Percentiles rank a stretch among this genome's conserved stretches.
phyloP scores from a whole-genome alignment of 2,888 invertebrate species.

The Cyaniris semiargus region DNA sequence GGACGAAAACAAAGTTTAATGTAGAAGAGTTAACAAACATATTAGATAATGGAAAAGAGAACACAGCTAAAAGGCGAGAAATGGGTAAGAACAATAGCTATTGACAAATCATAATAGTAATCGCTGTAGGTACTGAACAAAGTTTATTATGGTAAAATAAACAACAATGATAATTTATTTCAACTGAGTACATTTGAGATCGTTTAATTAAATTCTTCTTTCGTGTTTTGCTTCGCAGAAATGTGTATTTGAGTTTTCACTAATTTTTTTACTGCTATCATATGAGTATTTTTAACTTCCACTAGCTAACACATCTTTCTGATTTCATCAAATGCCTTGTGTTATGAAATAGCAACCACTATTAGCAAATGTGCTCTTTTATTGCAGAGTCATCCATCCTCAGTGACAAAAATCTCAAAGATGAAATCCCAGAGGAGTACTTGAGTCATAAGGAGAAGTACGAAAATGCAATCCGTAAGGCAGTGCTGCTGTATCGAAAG shows the following conservation, averaged over 20 bases:
- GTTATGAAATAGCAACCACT: neutral
- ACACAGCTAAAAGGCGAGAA: constrained; percentile 82
- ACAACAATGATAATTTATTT: neutral
- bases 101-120: neutral
- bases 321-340: neutral
- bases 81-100: constrained; percentile 52
- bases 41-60: constrained; percentile 85
- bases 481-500: constrained; percentile 82
- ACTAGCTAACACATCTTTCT: neutral
- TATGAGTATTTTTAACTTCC: neutral
- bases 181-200: too few species aligned
- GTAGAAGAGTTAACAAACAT: constrained; percentile 87
- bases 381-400: constrained; percentile 43
- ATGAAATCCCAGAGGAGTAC: constrained; percentile 85
- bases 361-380: neutral
- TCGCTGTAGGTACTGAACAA: neutral
- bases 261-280: neutral
- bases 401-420: constrained; percentile 82
- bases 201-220: too few species aligned
- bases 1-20: constrained; percentile 85
- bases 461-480: constrained; percentile 86
- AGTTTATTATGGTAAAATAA: neutral
- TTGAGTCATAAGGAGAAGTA: constrained; percentile 91
- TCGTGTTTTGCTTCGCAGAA: too few species aligned
- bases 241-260: too few species aligned